Percentiles rank a stretch among this genome's conserved stretches.
Evolutionary conservation across 1,140 invertebrate species (phyloP).

Genomic region (Hormaphis cornu): DNA sequence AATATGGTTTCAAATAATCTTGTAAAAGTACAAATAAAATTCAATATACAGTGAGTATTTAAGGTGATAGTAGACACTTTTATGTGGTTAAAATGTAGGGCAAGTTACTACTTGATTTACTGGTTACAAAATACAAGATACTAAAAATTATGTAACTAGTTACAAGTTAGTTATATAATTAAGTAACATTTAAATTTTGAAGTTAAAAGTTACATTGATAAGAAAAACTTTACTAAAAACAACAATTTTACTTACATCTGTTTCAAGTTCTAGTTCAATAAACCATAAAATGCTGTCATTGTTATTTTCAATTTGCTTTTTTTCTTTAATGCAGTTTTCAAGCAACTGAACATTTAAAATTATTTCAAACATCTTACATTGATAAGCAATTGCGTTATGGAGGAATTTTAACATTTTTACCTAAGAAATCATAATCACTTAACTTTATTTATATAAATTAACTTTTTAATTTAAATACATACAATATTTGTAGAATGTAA

Average conservation of each 20-base stretch:
- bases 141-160: no score
- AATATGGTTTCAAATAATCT: no score
- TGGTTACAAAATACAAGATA: no score
- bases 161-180: no score
- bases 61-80: no score
- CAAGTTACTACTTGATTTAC: no score
- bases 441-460: neutral
- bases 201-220: no score
- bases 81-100: no score
- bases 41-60: no score
- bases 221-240: no score
- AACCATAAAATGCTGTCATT: slow-evolving; percentile 27
- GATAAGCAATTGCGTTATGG: slow-evolving; percentile 18
- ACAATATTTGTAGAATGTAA: slow-evolving; percentile 24
- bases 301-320: slow-evolving; percentile 22
- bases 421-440: neutral
- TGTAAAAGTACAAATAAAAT: no score
- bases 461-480: neutral
- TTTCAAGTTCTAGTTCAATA: slow-evolving; percentile 21
- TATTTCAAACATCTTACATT: slow-evolving; percentile 29
- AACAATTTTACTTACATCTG: slow-evolving; percentile 8
- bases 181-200: no score
- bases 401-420: slow-evolving; percentile 25
- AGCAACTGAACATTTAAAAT: slow-evolving; percentile 22
- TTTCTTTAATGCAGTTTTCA: slow-evolving; percentile 22